Percentiles rank a stretch among this genome's conserved stretches.
phyloP scores from a whole-genome alignment of 2,888 invertebrate genomes.

The Hydropsyche betteni region DNA sequence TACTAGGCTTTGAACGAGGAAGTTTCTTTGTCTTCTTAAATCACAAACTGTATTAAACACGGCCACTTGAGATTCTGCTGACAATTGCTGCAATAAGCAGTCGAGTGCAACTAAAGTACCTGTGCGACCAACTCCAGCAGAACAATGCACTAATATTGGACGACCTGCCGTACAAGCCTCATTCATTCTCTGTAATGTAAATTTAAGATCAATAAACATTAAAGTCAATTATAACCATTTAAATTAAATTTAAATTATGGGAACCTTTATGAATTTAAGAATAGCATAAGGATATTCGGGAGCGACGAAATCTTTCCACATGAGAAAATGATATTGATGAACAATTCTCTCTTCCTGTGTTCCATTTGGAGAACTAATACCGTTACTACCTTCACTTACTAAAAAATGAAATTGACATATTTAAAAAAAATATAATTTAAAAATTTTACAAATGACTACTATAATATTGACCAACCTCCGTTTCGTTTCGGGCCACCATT shows the following conservation, averaged over 20 bases:
- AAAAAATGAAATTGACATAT: conserved; percentile 8
- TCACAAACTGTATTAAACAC: conserved; percentile 93
- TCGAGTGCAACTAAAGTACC: conserved; percentile 94
- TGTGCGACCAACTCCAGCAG: conserved; percentile 93
- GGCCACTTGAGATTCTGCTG: conserved; percentile 83
- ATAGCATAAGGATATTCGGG: conserved; percentile 94
- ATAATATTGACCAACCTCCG: conserved; percentile 57
- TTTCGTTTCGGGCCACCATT: conserved; percentile 64
- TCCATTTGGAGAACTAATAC: conserved; percentile 55
- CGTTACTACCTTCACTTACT: conserved; percentile 54
- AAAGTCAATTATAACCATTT: background rate
- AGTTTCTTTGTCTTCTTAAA: conserved; percentile 89
- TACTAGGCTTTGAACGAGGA: conserved; percentile 90
- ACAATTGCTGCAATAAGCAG: conserved; percentile 85
- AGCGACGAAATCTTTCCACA: conserved; percentile 96
- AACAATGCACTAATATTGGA: conserved; percentile 89
- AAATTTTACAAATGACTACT: background rate
- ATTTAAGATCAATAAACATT: conserved; percentile 12
- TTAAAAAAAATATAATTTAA: background rate
- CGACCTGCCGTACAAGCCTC: conserved; percentile 84
- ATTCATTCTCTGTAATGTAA: conserved; percentile 72
- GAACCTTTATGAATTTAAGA: conserved; percentile 84
- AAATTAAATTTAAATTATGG: background rate
- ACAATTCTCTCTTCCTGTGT: conserved; percentile 63
- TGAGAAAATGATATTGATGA: conserved; percentile 91